Evolutionary conservation across 2,888 invertebrate species (phyloP), one percentile per base, ranked within the genome.

Genomic region (Drosophila antonietae): DNA sequence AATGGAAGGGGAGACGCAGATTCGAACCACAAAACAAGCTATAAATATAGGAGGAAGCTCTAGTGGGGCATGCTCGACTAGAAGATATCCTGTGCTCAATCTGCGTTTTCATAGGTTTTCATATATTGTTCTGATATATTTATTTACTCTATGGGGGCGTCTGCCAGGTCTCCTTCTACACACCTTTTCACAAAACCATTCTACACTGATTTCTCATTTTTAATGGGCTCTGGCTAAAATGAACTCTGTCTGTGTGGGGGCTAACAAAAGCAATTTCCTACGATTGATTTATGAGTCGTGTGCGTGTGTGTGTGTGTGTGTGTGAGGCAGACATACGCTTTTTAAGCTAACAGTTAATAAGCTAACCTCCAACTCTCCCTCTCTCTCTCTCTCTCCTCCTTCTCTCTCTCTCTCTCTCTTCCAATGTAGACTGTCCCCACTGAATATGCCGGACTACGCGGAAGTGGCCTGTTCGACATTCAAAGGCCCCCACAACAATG

Each of bases 401-500:
- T 33, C 20, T 28, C 35, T 43, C 39, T 15, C 20, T 28, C 33
- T 28, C 31, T 55, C 39, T 20, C 39, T 20, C 15, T 14, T 43
- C 12, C 18, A 14, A 9, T 62, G 60, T 88, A 93, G 93, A 75
- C 91, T 93, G 64, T 93, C 93, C 74, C 93, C 93, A 62, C 81
- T 93, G 81, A 93, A 93, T 82, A 93, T 93, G 93, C 93, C 93
- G 78, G 93, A 93, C 90, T 93, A 93, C 89, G 93, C 93, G 78
- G 93, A 93, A 90, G 93, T 93, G 80, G 93, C 92, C 78, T 93
- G 93, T 88, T 93, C 93, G 74, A 92, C 93, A 89, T 93, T 93
- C 87, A 93, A 93, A 91, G 92, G 91, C 90, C 92, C 88, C 53
- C 80, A 58, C 73, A 76, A 75, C 75, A 82, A 78, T 75, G 87